A percentile compares a stretch with the other conserved stretches of the same genome.
Conservation (phyloP, 2,113 vertebrate genomes). For the Phoenicopterus ruber region DNA sequence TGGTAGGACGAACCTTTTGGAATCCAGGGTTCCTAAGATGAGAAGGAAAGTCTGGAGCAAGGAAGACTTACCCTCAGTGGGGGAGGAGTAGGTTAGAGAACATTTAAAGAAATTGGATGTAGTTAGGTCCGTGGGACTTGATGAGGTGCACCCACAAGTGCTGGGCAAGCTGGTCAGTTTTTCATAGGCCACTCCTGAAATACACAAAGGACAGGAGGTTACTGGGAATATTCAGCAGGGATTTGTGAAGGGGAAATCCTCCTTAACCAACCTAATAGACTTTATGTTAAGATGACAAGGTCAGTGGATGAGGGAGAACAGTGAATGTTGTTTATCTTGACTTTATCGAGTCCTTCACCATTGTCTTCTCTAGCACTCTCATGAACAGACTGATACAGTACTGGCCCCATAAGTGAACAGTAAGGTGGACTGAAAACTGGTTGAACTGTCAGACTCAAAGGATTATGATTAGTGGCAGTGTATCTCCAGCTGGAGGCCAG, state of each 20-base stretch:
- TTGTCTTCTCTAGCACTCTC: neutral
- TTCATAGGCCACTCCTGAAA: neutral
- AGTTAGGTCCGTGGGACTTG: neutral
- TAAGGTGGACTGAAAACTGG: neutral
- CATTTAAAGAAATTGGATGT: neutral
- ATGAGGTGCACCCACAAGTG: neutral
- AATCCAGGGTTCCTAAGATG: neutral
- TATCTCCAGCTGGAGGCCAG: neutral
- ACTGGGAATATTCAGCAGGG: neutral
- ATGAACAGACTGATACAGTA: neutral
- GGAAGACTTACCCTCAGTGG: neutral
- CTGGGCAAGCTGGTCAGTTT: neutral
- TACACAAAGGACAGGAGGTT: neutral
- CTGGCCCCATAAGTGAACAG: neutral
- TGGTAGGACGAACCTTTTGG: neutral
- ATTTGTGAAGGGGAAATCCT: neutral
- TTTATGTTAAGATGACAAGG: neutral
- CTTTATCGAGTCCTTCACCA: neutral
- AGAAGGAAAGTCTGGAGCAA: neutral
- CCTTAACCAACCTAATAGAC: accelerated
- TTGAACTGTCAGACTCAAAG: neutral
- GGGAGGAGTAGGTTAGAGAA: neutral
- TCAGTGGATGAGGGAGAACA: neutral
- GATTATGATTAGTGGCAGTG: neutral
- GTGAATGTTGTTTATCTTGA: neutral